Base-by-base conservation (phyloP, 2,888 invertebrate species). In the Abrostola triplasia region DNA sequence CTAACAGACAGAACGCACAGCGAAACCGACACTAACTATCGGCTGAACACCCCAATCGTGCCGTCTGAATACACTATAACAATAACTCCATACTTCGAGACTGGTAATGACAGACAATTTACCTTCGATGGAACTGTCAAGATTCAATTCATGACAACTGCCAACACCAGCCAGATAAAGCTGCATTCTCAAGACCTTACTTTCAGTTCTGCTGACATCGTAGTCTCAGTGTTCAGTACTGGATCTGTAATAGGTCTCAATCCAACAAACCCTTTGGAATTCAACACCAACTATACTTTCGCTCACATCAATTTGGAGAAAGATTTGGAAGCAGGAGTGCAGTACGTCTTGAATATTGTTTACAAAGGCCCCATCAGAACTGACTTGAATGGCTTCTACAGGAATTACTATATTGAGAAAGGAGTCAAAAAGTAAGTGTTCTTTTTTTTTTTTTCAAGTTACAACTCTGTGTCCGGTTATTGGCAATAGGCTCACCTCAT, bases 301-400 rank as follows among this genome's bases (percentile, higher is more conserved):
- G 90, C 91, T 36, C 87, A 91, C 11, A 91, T 96, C 1, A 88
- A 91, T 70, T 84, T 96, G 53, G 79, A 77, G 52, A 76, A 75
- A 1, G 79, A 84, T 13, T 79, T 96, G 11, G 67, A 81, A 53
- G 79, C 79, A 0, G 92, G 90, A 1, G 77, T 83, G 5, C 82
- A 83, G 6, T 95, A 96, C 76, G 81, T 77, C 0, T 80, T 96
- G 50, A 87, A 83, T 13, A 95, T 96, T 70, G 72, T 80, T 0
- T 97, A 95, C 74, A 88, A 75, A 0, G 96, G 96, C 2, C 86
- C 89, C 0, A 93, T 96, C 38, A 95, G 95, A 75, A 86, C 91
- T 0, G 95, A 95, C 66, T 88, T 96, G 70, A 92, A 85, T 60
- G 96, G 96, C 57, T 96, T 96, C 76, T 96, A 96, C 79, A 95